Evolutionary conservation across 1,140 invertebrate genomes (phyloP).

Genomic region (Euschistus heros): DNA sequence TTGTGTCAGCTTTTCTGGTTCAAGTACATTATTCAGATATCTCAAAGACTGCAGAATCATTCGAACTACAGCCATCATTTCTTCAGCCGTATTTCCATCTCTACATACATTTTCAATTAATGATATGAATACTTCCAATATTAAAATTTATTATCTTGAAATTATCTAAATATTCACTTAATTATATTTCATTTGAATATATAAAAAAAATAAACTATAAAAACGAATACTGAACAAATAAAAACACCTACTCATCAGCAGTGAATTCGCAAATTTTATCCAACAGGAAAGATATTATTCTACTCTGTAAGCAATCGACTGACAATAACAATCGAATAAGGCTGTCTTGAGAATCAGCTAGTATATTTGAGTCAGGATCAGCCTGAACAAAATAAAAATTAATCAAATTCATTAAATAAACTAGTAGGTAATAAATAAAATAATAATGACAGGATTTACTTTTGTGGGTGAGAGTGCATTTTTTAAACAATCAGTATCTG

Average conservation of each 20-base stretch:
- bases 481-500: slow-evolving; percentile 14
- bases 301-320: slow-evolving; percentile 16
- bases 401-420: neutral
- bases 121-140: neutral
- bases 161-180: neutral
- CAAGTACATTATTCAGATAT: slow-evolving; percentile 15
- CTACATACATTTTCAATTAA: neutral
- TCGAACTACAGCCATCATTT: slow-evolving; percentile 15
- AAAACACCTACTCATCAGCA: slow-evolving; percentile 12
- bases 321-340: slow-evolving; percentile 16
- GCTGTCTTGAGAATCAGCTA: slow-evolving; percentile 19
- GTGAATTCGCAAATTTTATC: slow-evolving; percentile 20
- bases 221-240: neutral
- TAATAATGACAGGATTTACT: slow-evolving; percentile 2
- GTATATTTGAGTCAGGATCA: slow-evolving; percentile 5
- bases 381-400: neutral
- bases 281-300: slow-evolving; percentile 10
- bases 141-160: neutral
- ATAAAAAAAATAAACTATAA: neutral
- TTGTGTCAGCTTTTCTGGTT: slow-evolving; percentile 8
- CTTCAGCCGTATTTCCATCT: neutral
- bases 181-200: neutral
- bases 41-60: slow-evolving; percentile 19
- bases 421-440: neutral
- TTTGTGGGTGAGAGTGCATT: slow-evolving; percentile 17